Percentiles rank a stretch among this genome's conserved stretches.
Conservation (phyloP, 2,113 vertebrate species). For the Oryzias javanicus region DNA sequence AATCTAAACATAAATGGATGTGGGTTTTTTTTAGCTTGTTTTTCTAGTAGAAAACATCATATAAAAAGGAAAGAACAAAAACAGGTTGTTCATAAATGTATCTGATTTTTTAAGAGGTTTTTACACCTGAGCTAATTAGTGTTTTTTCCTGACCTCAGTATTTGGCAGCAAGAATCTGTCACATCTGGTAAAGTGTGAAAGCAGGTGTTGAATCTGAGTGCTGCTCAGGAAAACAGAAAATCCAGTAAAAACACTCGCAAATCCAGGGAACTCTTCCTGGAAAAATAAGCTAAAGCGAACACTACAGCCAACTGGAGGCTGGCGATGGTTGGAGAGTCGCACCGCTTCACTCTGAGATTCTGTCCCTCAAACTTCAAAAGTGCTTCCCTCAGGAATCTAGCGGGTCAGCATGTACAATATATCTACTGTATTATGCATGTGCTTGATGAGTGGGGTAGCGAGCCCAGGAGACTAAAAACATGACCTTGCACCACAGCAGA, state of each 20-base stretch:
- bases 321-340: neutral
- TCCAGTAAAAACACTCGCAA: constrained; percentile 19
- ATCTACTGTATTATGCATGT: constrained; percentile 45
- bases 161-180: constrained; percentile 9
- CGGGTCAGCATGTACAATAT: constrained; percentile 39
- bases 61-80: neutral
- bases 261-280: neutral
- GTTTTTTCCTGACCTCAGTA: neutral
- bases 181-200: constrained; percentile 54
- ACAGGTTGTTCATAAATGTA: neutral
- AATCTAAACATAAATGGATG: no score
- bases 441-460: constrained; percentile 24
- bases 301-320: constrained; percentile 2
- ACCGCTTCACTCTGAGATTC: neutral
- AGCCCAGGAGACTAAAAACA: constrained; percentile 27
- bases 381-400: constrained; percentile 20
- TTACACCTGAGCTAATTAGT: constrained; percentile 18
- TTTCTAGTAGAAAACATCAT: no score
- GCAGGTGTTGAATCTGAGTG: constrained; percentile 24
- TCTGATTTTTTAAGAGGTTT: neutral
- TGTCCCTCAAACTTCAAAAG: constrained; percentile 15
- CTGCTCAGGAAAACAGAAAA: constrained; percentile 28
- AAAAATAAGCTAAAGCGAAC: constrained; percentile 12
- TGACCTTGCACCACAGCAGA: constrained; percentile 32
- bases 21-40: no score